Evolutionary conservation across 2,113 vertebrate genomes (phyloP).

Genomic region (Callipepla californica): DNA sequence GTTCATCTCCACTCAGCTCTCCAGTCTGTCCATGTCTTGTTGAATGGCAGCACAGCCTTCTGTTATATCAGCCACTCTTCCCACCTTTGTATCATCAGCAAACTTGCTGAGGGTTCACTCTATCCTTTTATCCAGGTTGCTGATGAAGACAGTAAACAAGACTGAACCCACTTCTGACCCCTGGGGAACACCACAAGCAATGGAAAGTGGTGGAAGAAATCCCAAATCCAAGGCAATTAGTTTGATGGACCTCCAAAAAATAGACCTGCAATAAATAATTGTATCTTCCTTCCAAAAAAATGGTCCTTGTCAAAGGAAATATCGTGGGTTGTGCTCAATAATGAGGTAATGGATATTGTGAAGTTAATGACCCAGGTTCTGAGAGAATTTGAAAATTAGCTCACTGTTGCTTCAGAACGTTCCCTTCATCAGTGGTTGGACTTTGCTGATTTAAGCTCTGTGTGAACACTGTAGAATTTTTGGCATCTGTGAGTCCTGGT

Average conservation of each 20-base stretch:
- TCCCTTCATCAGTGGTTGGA: not conserved
- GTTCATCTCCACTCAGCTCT: too few species aligned
- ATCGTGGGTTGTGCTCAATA: not conserved
- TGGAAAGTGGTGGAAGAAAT: not conserved
- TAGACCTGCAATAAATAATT: not conserved
- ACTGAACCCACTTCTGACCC: too few species aligned
- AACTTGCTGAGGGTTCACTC: too few species aligned
- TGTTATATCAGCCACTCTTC: too few species aligned
- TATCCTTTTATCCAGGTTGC: too few species aligned
- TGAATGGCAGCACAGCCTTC: too few species aligned
- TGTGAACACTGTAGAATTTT: not conserved
- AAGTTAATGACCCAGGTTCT: not conserved
- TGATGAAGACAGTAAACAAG: too few species aligned
- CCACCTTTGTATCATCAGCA: too few species aligned
- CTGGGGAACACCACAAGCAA: too few species aligned
- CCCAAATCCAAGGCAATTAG: not conserved
- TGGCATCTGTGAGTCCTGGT: not conserved
- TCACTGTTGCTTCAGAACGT: rapidly evolving
- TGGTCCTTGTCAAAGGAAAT: not conserved
- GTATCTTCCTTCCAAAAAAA: not conserved
- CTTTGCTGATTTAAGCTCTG: not conserved
- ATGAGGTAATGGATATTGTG: not conserved
- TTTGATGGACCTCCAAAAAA: not conserved
- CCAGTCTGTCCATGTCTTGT: too few species aligned
- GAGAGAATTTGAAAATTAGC: not conserved